Evolutionary conservation across 2,113 vertebrate genomes (phyloP).

Genomic region (Scomber japonicus): DNA sequence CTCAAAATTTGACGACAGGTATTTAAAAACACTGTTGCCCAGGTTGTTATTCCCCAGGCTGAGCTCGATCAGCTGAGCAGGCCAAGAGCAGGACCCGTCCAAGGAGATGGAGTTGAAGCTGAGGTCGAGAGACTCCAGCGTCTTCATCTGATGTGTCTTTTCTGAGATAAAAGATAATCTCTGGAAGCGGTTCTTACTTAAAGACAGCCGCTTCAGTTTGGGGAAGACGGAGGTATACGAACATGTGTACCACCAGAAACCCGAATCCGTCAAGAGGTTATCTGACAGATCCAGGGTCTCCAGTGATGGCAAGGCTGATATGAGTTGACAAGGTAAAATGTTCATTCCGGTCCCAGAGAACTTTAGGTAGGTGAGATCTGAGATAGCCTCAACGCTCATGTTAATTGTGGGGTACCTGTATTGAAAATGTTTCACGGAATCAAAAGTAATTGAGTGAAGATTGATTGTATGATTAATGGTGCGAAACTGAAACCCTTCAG

Average conservation of each 20-base stretch:
- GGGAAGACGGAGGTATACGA: constrained; percentile 68
- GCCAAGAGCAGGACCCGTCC: constrained; percentile 61
- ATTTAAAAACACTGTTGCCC: constrained; percentile 67
- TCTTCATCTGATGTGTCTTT: constrained; percentile 63
- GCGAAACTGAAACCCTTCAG: constrained; percentile 65
- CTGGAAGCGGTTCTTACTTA: constrained; percentile 75
- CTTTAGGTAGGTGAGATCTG: constrained; percentile 68
- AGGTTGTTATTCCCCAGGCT: constrained; percentile 73
- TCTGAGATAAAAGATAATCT: constrained; percentile 67
- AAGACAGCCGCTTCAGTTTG: constrained; percentile 62
- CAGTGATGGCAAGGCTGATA: constrained; percentile 70
- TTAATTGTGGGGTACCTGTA: constrained; percentile 74
- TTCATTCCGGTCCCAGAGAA: constrained; percentile 80
- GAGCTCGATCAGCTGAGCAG: constrained; percentile 68
- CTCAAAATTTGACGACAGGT: constrained; percentile 70
- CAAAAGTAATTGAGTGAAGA: constrained; percentile 60
- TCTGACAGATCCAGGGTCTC: constrained; percentile 75
- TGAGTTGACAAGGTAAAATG: constrained; percentile 74
- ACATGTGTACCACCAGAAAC: constrained; percentile 77
- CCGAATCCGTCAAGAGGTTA: constrained; percentile 71
- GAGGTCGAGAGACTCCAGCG: constrained; percentile 71
- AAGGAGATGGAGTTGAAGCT: constrained; percentile 75
- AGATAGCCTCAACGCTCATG: constrained; percentile 49
- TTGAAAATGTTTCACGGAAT: constrained; percentile 69
- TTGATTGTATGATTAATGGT: constrained; percentile 53